phyloP scores from a whole-genome alignment of 2,113 vertebrate genomes.

The Coptodon bakossiorum region DNA sequence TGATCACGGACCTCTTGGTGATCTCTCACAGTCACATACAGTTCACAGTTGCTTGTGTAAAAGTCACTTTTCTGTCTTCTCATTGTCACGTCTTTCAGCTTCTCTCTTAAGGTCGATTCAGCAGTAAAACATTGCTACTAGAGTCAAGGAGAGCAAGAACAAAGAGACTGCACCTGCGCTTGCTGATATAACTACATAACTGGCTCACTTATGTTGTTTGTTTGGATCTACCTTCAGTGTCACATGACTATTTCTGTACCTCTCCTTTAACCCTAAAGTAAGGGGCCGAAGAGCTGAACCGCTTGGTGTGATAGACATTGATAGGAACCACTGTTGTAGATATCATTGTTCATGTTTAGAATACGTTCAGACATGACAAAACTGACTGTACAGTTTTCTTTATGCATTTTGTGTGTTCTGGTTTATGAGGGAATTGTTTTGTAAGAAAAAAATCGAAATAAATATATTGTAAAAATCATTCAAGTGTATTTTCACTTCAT shows the following conservation, averaged over 20 bases:
- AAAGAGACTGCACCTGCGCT: slow-evolving; percentile 35
- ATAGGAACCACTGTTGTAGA: slow-evolving; percentile 72
- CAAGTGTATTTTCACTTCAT: not conserved
- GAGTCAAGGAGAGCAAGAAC: slow-evolving; percentile 47
- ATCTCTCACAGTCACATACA: slow-evolving; percentile 10
- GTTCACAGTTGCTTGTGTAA: slow-evolving; percentile 36
- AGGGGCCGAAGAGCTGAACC: slow-evolving; percentile 45
- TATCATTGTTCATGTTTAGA: slow-evolving; percentile 72
- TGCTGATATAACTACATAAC: slow-evolving; percentile 12
- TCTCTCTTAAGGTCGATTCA: slow-evolving; percentile 14
- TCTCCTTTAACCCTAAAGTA: slow-evolving; percentile 26
- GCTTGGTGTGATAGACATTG: slow-evolving; percentile 65
- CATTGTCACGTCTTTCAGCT: slow-evolving; percentile 26
- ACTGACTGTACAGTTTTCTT: slow-evolving; percentile 73
- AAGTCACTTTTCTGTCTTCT: slow-evolving; percentile 34
- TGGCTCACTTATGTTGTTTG: slow-evolving; percentile 44
- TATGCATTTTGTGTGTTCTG: slow-evolving; percentile 75
- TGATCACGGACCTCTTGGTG: slow-evolving; percentile 14
- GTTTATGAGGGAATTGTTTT: slow-evolving; percentile 73
- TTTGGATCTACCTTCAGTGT: slow-evolving; percentile 46
- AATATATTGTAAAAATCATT: slow-evolving; percentile 62
- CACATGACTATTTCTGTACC: slow-evolving; percentile 40
- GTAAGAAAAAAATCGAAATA: slow-evolving; percentile 70
- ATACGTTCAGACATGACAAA: slow-evolving; percentile 62
- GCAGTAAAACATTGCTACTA: slow-evolving; percentile 27